Conservation (phyloP, 2,113 vertebrate species). For the Panthera uncia region DNA sequence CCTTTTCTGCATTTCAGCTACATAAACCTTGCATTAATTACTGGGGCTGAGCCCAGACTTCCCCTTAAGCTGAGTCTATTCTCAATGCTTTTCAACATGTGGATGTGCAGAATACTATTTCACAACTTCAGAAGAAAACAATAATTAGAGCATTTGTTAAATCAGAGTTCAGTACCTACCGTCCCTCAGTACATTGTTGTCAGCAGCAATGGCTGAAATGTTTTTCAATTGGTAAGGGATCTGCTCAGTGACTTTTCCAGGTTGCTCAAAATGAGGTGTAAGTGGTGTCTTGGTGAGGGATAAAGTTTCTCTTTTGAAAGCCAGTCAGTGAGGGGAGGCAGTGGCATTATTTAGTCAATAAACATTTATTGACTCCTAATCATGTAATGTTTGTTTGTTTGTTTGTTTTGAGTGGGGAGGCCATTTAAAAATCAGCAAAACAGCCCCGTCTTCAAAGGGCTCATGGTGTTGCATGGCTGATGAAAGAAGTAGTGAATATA, state of each 20-base stretch:
- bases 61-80: not conserved
- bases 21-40: not conserved
- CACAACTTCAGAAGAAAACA: not conserved
- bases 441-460: not conserved
- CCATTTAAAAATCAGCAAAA: not conserved
- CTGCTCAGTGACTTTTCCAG: not conserved
- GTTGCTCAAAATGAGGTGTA: not conserved
- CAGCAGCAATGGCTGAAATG: not conserved
- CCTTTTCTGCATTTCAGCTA: not conserved
- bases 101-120: not conserved
- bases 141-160: not conserved
- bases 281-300: not conserved
- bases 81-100: not conserved
- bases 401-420: not conserved
- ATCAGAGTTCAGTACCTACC: not conserved
- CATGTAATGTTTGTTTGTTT: not conserved
- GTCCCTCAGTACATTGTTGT: not conserved
- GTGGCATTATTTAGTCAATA: not conserved
- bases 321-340: not conserved
- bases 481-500: no score
- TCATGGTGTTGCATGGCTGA: no score
- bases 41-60: not conserved
- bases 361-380: not conserved
- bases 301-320: conserved; percentile 9
- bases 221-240: not conserved